Base-by-base conservation (phyloP, 2,113 vertebrate genomes). In the Corydoras sp. region DNA sequence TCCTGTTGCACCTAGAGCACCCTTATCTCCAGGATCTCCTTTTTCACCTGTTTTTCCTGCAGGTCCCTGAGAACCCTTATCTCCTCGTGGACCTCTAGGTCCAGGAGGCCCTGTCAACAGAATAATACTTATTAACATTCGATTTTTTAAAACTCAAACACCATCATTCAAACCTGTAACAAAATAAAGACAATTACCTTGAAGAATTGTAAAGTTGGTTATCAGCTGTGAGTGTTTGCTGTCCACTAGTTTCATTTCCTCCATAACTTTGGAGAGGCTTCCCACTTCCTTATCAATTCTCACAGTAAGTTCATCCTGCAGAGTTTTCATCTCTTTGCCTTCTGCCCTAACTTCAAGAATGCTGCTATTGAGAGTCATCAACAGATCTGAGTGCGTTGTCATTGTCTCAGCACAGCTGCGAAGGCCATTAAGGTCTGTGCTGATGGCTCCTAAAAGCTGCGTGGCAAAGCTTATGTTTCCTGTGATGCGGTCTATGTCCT, bases 201-300 rank as follows among this genome's bases (percentile, higher is more conserved):
- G 93, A 65, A 99, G 85, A 80, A 99, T 96, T 66, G 97, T 99
- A 82, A 99, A 98, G 85, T 99, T 99, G 79, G 93, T 97, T 83
- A 98, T 97, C 60, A 99, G 91, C 79, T 97, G 95, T 2, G 94
- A 91, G 55, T 99, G 97, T 78, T 94, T 95, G 85, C 92, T 96
- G 87, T 99, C 97, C 32, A 99, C 93, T 60, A 98, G 71, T 77
- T 98, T 98, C 97, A 99, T 97, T 90, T 99, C 96, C 84, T 98
- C 93, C 97, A 98, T 97, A 78, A 99, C 92, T 68, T 93, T 83
- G 0, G 95, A 94, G 74, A 99, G 88, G 81, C 88, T 93, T 76
- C 80, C 91, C 78, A 99, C 93, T 87, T 99, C 96, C 48, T 78
- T 88, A 77, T 98, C 97, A 86, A 99, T 80, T 77, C 92, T 86